Evolutionary conservation across 2,797 vertebrate genomes (phyloP).

Genomic region (Novumbra hubbsi): DNA sequence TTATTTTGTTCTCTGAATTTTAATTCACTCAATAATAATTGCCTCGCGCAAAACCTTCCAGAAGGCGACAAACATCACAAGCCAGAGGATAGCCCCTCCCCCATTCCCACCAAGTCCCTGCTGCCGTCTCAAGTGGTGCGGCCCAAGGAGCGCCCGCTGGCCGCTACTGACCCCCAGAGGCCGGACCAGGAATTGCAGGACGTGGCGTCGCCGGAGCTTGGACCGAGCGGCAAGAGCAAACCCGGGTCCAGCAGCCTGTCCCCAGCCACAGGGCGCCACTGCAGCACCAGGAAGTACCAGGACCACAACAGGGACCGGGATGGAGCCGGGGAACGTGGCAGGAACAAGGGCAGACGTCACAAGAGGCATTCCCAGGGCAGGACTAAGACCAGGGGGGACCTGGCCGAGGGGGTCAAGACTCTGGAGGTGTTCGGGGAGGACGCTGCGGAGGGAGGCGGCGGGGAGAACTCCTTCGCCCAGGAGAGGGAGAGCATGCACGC

Average conservation of each 20-base stretch:
- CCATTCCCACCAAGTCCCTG: slow-evolving; percentile 49
- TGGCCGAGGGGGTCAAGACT: slow-evolving; percentile 35
- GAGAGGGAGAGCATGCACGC: slow-evolving; percentile 81
- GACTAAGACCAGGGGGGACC: slow-evolving; percentile 54
- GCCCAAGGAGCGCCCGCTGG: slow-evolving; percentile 80
- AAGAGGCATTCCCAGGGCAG: slow-evolving; percentile 69
- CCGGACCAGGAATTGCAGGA: slow-evolving; percentile 66
- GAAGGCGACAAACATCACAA: slow-evolving; percentile 68
- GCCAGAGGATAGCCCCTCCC: slow-evolving; percentile 40
- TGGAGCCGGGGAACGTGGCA: slow-evolving; percentile 61
- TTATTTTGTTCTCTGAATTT: background rate
- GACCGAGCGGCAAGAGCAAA: slow-evolving; percentile 39
- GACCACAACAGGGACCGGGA: slow-evolving; percentile 62
- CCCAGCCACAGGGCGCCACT: slow-evolving; percentile 52
- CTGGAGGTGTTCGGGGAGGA: slow-evolving; percentile 61
- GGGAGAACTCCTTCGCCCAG: slow-evolving; percentile 52
- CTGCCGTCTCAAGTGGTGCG: slow-evolving; percentile 79
- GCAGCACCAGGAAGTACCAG: slow-evolving; percentile 51
- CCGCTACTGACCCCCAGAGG: slow-evolving; percentile 58
- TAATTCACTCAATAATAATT: background rate
- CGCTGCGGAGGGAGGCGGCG: slow-evolving; percentile 20
- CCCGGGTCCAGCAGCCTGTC: slow-evolving; percentile 66
- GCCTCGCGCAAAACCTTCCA: slow-evolving; percentile 26
- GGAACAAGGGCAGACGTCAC: slow-evolving; percentile 64
- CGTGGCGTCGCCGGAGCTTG: slow-evolving; percentile 41